Evolutionary conservation across 2,797 vertebrate species (phyloP).

Genomic region (Heliangelus exortis): DNA sequence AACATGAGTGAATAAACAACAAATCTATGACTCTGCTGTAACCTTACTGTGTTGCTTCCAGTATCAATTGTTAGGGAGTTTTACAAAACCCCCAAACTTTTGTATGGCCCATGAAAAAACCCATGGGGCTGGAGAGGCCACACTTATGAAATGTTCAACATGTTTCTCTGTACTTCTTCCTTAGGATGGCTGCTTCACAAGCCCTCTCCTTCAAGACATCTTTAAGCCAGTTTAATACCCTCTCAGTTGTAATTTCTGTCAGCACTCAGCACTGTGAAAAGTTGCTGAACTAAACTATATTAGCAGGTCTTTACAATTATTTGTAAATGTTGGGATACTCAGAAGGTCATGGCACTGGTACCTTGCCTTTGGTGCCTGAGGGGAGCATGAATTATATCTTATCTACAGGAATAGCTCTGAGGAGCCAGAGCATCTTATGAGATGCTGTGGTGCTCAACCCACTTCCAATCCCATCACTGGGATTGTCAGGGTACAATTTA

Average conservation of each 20-base stretch:
- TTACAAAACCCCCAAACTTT: neutral
- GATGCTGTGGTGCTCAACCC: constrained; percentile 6
- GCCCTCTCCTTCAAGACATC: neutral
- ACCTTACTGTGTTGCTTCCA: neutral
- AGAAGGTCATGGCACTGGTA: constrained; percentile 46
- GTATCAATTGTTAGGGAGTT: neutral
- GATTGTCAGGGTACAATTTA: constrained; percentile 53
- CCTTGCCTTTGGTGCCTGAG: constrained; percentile 59
- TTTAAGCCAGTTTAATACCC: constrained; percentile 7
- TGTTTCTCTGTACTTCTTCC: neutral
- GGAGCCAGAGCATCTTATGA: neutral
- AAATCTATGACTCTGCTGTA: neutral
- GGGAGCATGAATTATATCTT: constrained; percentile 53
- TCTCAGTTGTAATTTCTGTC: constrained; percentile 20
- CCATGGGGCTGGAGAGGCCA: neutral
- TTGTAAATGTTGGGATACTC: constrained; percentile 56
- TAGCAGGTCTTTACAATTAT: constrained; percentile 63
- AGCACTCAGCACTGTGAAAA: constrained; percentile 29
- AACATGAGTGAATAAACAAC: neutral
- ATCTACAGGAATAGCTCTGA: constrained; percentile 49
- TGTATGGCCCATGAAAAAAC: rapidly evolving
- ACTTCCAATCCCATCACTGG: constrained; percentile 45
- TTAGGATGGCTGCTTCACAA: neutral
- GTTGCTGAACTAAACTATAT: constrained; percentile 59
- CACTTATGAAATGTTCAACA: neutral